These are phyloP conservation scores for Neodon shergylaensis DNA, from an alignment of 2,113 vertebrate genomes.

Conservation along the genomic window DNA sequence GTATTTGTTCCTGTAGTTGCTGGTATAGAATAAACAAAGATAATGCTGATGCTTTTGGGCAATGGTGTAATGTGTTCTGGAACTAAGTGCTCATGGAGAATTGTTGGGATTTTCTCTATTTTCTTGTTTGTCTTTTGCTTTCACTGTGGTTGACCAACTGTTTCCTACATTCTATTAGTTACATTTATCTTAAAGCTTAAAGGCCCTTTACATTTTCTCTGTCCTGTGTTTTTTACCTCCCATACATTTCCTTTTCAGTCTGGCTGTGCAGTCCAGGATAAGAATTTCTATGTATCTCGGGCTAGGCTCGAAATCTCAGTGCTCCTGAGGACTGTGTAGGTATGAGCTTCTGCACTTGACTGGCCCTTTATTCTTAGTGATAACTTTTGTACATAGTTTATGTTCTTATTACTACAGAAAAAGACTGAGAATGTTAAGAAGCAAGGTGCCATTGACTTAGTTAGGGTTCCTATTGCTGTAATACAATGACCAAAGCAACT, in stretches of 20 bases:
- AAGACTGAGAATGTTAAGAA: neutral
- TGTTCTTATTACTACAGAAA: neutral
- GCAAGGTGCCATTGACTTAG: neutral
- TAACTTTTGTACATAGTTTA: conserved; percentile 7
- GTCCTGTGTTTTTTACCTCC: too few species aligned
- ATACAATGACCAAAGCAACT: neutral
- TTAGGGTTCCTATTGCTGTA: neutral
- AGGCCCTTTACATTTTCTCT: rapidly evolving
- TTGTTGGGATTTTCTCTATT: neutral
- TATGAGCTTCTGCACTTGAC: neutral
- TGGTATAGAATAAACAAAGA: conserved; percentile 3
- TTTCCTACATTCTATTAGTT: neutral
- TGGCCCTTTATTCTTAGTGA: neutral
- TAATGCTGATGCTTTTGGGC: neutral
- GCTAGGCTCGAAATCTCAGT: neutral
- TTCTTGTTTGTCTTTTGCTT: neutral
- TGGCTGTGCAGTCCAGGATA: neutral
- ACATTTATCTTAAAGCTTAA: neutral
- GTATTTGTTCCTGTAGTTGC: neutral
- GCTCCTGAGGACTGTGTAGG: neutral
- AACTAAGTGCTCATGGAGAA: neutral
- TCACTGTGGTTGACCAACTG: neutral
- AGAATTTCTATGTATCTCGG: neutral
- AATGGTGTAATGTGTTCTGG: neutral
- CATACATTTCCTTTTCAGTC: neutral